Conservation (phyloP, 2,113 vertebrate genomes). For the Microtus ochrogaster region DNA sequence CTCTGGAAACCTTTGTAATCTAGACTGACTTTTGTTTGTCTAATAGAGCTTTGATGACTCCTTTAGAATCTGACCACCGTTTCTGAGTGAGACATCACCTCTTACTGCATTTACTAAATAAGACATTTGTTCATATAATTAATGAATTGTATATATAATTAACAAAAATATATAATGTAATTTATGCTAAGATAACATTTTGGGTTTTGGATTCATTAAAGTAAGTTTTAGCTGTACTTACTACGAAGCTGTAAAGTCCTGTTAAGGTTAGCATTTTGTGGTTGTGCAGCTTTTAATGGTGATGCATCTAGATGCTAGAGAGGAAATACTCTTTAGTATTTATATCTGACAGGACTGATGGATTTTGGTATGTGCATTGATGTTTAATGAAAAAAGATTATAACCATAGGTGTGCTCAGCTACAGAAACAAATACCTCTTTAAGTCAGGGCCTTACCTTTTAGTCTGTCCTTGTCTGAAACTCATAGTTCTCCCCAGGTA, state of each 20-base stretch:
- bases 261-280: constrained; percentile 36
- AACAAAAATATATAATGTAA: constrained; percentile 24
- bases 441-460: not conserved
- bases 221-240: constrained; percentile 36
- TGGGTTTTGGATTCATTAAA: constrained; percentile 22
- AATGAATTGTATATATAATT: not conserved
- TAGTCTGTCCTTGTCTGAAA: not conserved
- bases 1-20: constrained; percentile 41
- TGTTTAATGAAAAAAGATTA: constrained; percentile 39
- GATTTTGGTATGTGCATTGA: constrained; percentile 18
- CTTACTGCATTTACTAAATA: constrained; percentile 46
- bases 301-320: not conserved
- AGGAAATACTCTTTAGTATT: not conserved
- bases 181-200: not conserved
- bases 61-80: constrained; percentile 57
- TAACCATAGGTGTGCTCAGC: not conserved
- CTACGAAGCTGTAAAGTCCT: not conserved
- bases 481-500: not conserved
- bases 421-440: not conserved
- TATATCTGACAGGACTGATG: not conserved
- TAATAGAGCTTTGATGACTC: not conserved
- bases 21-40: not conserved
- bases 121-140: constrained; percentile 25
- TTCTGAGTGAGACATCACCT: constrained; percentile 55
- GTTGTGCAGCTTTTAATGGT: not conserved